A percentile compares a stretch with the other conserved stretches of the same genome.
These are phyloP conservation scores for Vanessa cardui DNA, from an alignment of 2,888 invertebrate genomes.

Conservation along the genomic window DNA sequence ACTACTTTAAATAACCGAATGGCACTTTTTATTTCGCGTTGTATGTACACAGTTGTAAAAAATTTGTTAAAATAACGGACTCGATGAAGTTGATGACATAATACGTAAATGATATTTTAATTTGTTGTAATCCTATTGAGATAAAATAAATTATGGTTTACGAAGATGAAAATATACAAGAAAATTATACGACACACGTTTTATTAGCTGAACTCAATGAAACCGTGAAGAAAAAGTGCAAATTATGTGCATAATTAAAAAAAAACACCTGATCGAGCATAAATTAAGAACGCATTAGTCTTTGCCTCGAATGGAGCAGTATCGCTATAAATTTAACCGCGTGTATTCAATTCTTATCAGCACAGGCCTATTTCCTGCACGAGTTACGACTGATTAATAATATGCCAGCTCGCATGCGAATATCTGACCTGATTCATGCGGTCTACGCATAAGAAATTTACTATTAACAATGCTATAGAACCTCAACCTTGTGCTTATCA, in stretches of 20 bases:
- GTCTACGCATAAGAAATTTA: slow-evolving; percentile 5
- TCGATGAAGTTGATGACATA: too few species aligned
- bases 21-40: background rate
- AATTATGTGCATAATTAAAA: background rate
- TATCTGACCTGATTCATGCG: slow-evolving; percentile 23
- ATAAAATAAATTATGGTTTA: too few species aligned
- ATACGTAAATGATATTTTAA: too few species aligned
- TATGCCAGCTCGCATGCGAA: slow-evolving; percentile 37
- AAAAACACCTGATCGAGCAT: slow-evolving; percentile 5
- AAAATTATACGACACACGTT: too few species aligned
- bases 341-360: slow-evolving; percentile 48
- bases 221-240: background rate
- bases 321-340: slow-evolving; percentile 39
- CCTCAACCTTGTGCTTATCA: background rate
- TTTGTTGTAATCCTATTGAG: too few species aligned
- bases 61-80: background rate
- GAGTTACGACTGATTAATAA: slow-evolving; percentile 52
- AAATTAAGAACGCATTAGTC: slow-evolving; percentile 10
- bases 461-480: background rate
- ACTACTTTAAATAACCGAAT: too few species aligned
- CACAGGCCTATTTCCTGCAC: slow-evolving; percentile 54
- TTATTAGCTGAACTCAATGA: too few species aligned
- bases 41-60: background rate
- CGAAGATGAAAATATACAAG: too few species aligned
- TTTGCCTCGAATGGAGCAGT: slow-evolving; percentile 32